phyloP scores from a whole-genome alignment of 2,888 invertebrate species.

The Dichetophora obliterata region DNA sequence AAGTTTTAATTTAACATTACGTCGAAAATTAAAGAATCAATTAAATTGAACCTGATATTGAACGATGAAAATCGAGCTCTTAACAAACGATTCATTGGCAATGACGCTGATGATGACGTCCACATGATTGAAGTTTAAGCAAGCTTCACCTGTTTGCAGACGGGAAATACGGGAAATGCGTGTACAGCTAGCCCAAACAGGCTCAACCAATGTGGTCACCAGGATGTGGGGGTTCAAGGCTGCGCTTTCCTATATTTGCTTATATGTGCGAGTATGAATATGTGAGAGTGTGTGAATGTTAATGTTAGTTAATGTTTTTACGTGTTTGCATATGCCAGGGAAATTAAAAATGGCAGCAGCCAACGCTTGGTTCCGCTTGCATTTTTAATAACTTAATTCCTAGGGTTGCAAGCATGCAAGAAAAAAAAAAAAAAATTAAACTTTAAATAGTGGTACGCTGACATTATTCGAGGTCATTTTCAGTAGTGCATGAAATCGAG shows the following conservation, averaged over 20 bases:
- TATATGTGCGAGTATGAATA: not conserved
- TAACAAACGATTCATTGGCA: too few relatives aligned
- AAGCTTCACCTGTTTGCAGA: too few relatives aligned
- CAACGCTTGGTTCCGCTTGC: not conserved
- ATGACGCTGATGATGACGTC: too few relatives aligned
- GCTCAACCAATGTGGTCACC: not conserved
- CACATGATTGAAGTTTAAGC: too few relatives aligned
- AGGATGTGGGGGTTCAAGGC: not conserved
- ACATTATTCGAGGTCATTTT: too few relatives aligned
- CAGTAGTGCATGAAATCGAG: not conserved
- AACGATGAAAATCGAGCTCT: not conserved
- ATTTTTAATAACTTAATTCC: conserved; percentile 31
- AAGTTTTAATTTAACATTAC: conserved; percentile 54
- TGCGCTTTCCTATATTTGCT: too few relatives aligned
- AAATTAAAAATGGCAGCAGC: not conserved
- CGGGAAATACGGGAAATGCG: too few relatives aligned
- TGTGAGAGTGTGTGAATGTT: not conserved
- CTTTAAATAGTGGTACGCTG: not conserved
- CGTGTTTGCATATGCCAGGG: too few relatives aligned
- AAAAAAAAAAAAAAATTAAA: not conserved
- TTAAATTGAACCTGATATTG: conserved; percentile 51
- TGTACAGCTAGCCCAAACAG: too few relatives aligned
- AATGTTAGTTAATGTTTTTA: not conserved
- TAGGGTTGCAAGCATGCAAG: not conserved
- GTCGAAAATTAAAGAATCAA: conserved; percentile 55